These are phyloP conservation scores for Pluvialis apricaria DNA, from an alignment of 2,113 vertebrate genomes.

Conservation along the genomic window DNA sequence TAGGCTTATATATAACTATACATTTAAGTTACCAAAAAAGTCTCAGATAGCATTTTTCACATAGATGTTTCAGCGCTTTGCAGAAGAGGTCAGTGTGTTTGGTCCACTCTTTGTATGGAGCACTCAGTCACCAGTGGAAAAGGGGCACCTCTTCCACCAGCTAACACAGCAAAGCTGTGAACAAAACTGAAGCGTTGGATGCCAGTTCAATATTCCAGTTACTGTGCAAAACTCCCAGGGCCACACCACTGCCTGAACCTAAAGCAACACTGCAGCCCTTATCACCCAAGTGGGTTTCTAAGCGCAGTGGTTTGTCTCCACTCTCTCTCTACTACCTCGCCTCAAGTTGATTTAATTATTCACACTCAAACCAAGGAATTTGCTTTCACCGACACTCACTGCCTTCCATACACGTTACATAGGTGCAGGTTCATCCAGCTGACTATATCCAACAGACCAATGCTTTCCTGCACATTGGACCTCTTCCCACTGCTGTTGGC, in stretches of 20 bases:
- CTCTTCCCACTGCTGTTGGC: background rate
- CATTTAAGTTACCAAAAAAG: background rate
- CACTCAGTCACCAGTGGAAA: background rate
- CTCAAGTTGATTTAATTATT: background rate
- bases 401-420: background rate
- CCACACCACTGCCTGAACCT: background rate
- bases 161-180: background rate
- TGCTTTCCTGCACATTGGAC: background rate
- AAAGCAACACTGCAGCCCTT: background rate
- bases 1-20: background rate
- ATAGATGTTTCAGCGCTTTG: background rate
- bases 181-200: background rate
- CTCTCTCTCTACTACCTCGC: background rate
- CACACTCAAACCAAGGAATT: background rate
- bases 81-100: background rate
- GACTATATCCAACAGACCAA: background rate
- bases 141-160: background rate
- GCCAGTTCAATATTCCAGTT: background rate
- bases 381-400: background rate
- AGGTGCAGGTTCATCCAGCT: background rate
- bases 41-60: background rate
- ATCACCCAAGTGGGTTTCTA: accelerated
- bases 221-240: background rate
- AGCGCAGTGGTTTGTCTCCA: background rate
- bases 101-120: background rate